Conservation (phyloP, 2,888 invertebrate species). For the Dryocosmus kuriphilus region DNA sequence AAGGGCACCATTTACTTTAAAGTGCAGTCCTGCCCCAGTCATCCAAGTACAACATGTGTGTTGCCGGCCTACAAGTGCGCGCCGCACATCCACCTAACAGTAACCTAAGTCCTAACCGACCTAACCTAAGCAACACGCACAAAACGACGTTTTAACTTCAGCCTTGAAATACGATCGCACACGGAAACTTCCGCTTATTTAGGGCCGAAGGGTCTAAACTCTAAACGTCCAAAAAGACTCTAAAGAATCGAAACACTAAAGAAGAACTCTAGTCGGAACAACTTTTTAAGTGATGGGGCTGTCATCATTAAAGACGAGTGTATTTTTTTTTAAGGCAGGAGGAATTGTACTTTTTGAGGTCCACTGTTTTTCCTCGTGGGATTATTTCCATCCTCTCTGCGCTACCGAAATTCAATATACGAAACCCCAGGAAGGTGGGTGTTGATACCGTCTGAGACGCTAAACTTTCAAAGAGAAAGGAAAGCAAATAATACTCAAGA, state of each 20-base stretch:
- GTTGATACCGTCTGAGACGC: slow-evolving; percentile 25
- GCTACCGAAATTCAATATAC: slow-evolving; percentile 23
- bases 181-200: slow-evolving; percentile 40
- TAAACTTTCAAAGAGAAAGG: slow-evolving; percentile 38
- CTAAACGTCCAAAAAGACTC: background rate
- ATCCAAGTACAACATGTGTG: slow-evolving; percentile 41
- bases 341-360: background rate
- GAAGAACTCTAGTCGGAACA: background rate
- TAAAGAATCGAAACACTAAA: slow-evolving; percentile 11
- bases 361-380: slow-evolving; percentile 5
- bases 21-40: slow-evolving; percentile 44
- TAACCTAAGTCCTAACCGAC: too few relatives aligned
- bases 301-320: background rate
- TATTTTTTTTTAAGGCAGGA: background rate
- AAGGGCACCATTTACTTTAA: slow-evolving; percentile 47
- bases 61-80: slow-evolving; percentile 18
- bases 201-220: slow-evolving; percentile 9
- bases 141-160: slow-evolving; percentile 38
- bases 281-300: background rate
- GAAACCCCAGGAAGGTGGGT: slow-evolving; percentile 19
- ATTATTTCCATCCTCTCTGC: slow-evolving; percentile 8
- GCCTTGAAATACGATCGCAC: slow-evolving; percentile 40
- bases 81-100: slow-evolving; percentile 16
- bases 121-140: slow-evolving; percentile 26
- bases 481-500: slow-evolving; percentile 37